These are phyloP conservation scores for Porites lobata DNA, from an alignment of 92 coral and sea anemone species.

Conservation along the genomic window DNA sequence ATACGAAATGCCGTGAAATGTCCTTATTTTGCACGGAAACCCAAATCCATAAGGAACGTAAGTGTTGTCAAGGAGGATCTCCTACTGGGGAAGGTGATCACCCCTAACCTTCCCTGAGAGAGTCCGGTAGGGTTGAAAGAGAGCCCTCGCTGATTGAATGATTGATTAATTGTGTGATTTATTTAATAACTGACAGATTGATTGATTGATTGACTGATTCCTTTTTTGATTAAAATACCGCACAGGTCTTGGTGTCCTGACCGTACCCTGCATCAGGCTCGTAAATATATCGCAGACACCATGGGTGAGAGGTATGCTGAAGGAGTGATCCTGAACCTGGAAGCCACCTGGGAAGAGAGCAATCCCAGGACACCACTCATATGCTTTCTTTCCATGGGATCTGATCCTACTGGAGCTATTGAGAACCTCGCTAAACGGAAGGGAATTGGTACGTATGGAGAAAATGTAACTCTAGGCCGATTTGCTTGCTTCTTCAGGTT, in stretches of 20 bases:
- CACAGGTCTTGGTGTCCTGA: conserved; percentile 93
- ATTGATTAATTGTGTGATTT: too few relatives aligned
- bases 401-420: conserved; percentile 94
- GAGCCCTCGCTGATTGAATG: too few relatives aligned
- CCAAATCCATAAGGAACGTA: too few relatives aligned
- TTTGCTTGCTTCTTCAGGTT: too few relatives aligned
- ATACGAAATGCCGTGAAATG: too few relatives aligned
- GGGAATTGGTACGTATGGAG: conserved; percentile 74
- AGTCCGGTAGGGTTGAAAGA: too few relatives aligned
- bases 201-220: background rate
- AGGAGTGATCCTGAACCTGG: conserved; percentile 92
- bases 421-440: conserved; percentile 90
- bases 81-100: too few relatives aligned
- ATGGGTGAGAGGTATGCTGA: conserved; percentile 94
- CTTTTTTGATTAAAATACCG: background rate
- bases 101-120: too few relatives aligned
- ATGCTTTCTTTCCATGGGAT: conserved; percentile 94
- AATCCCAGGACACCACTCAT: conserved; percentile 85
- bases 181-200: too few relatives aligned
- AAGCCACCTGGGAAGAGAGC: conserved; percentile 95
- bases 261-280: conserved; percentile 93
- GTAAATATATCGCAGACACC: conserved; percentile 87
- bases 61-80: too few relatives aligned
- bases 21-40: too few relatives aligned
- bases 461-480: background rate